These are phyloP conservation scores for Platysteira castanea DNA, from an alignment of 2,113 vertebrate genomes.

Conservation along the genomic window DNA sequence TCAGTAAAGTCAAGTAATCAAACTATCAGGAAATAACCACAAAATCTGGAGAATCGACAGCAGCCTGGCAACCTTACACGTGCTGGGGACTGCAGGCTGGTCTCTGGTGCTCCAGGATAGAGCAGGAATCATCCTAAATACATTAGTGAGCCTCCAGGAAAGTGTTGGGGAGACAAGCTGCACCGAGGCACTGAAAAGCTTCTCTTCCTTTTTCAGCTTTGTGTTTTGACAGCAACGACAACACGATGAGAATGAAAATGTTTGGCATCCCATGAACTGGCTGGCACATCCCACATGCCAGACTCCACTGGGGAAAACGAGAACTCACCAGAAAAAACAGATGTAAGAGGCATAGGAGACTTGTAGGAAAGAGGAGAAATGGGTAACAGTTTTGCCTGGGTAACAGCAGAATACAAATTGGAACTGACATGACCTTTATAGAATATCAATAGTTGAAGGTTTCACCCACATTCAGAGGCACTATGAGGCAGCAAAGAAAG, in stretches of 20 bases:
- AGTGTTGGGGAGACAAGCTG: background rate
- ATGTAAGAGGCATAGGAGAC: background rate
- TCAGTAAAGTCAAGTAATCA: background rate
- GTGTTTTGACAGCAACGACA: conserved; percentile 9
- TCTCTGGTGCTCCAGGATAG: background rate
- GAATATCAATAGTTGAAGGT: background rate
- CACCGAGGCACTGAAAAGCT: background rate
- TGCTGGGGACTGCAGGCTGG: background rate
- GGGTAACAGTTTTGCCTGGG: background rate
- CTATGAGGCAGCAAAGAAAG: background rate
- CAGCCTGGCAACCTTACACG: background rate
- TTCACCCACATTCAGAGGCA: background rate
- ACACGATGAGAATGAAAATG: background rate
- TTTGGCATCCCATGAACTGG: conserved; percentile 1
- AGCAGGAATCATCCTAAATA: background rate
- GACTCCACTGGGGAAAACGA: conserved; percentile 12
- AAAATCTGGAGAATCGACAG: background rate
- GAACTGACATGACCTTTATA: background rate
- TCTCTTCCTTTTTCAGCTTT: background rate
- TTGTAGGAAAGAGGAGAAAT: background rate
- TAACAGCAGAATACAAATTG: background rate
- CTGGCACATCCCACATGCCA: conserved; percentile 41
- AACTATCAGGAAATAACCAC: conserved; percentile 9
- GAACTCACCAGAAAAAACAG: conserved; percentile 6
- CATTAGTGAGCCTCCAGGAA: background rate